These are phyloP conservation scores for Campylorhamphus procurvoides DNA, from an alignment of 2,113 vertebrate species.

Conservation along the genomic window DNA sequence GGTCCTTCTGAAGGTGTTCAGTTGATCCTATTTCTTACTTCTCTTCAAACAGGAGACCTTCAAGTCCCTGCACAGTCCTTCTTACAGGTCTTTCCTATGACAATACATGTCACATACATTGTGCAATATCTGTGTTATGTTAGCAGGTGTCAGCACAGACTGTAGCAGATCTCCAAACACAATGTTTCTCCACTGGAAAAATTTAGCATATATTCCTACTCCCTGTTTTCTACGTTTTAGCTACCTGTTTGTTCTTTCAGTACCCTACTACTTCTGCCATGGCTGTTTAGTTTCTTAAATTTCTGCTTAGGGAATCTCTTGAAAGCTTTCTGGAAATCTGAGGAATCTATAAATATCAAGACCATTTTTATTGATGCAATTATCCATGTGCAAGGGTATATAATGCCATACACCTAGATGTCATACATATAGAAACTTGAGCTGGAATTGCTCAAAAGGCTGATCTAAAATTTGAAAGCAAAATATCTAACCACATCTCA, in stretches of 20 bases:
- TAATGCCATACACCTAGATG: not conserved
- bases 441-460: not conserved
- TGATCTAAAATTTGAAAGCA: not conserved
- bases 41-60: not conserved
- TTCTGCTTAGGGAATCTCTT: not conserved
- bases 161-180: not conserved
- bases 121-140: not conserved
- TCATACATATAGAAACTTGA: not conserved
- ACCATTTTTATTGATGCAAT: not conserved
- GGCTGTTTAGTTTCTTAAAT: not conserved
- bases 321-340: not conserved
- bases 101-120: not conserved
- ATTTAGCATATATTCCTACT: not conserved
- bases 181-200: not conserved
- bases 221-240: not conserved
- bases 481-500: not conserved
- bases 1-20: not conserved
- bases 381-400: not conserved
- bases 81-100: not conserved
- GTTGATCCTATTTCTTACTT: not conserved
- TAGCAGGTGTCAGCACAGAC: not conserved
- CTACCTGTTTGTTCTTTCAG: not conserved
- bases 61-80: not conserved
- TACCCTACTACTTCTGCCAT: not conserved
- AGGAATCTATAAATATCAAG: not conserved